Evolutionary conservation across 2,888 invertebrate genomes (phyloP).

Genomic region (Dicyrtomina minuta): DNA sequence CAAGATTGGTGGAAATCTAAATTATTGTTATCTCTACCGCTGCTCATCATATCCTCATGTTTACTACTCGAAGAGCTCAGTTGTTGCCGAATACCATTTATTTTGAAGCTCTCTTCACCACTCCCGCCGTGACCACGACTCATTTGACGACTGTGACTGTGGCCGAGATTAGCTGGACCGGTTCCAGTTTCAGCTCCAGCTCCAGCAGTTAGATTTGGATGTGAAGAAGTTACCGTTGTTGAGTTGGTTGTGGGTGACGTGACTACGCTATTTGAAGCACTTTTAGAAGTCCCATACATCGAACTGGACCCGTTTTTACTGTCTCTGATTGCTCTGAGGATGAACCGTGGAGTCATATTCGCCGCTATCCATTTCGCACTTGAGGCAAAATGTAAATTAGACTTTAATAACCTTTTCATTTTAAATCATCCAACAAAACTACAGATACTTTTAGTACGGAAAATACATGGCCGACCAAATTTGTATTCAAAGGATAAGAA

Average conservation of each 20-base stretch:
- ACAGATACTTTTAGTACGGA: too few relatives aligned
- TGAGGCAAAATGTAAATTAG: conserved; percentile 23
- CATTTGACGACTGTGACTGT: neutral
- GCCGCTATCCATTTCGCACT: conserved; percentile 51
- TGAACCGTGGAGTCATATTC: conserved; percentile 49
- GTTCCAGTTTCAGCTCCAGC: neutral
- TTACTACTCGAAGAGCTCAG: neutral
- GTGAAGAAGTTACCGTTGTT: neutral
- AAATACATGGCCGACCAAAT: too few relatives aligned
- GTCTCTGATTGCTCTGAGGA: conserved; percentile 43
- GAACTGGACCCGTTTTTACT: conserved; percentile 35
- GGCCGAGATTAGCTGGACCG: neutral
- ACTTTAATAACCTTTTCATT: neutral
- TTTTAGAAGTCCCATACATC: neutral
- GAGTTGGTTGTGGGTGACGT: too few relatives aligned
- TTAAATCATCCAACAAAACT: too few relatives aligned
- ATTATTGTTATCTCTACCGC: neutral
- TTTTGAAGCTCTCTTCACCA: conserved; percentile 16
- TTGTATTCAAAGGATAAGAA: too few relatives aligned
- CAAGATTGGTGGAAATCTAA: neutral
- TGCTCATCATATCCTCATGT: neutral
- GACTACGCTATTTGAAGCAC: too few relatives aligned
- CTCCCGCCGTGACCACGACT: neutral
- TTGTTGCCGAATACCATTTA: conserved; percentile 5
- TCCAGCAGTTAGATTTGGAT: neutral